Evolutionary conservation across 2,888 invertebrate species (phyloP).

Genomic region (Chloroclysta siterata): DNA sequence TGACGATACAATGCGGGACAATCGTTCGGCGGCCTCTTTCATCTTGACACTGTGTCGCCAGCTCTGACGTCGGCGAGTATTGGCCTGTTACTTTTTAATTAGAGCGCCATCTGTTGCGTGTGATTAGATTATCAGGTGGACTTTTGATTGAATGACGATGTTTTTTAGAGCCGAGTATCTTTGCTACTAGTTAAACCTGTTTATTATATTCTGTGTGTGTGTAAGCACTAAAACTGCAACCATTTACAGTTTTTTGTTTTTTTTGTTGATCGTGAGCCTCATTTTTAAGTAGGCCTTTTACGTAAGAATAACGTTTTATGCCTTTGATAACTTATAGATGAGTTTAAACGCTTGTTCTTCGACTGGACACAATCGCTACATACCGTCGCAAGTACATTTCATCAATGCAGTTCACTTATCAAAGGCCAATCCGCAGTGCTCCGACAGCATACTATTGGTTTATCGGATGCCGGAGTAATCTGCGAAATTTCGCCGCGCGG

Average conservation of each 20-base stretch:
- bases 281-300: no score
- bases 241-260: no score
- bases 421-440: constrained; percentile 55
- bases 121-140: constrained; percentile 37
- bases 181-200: not conserved
- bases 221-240: not conserved
- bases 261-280: no score
- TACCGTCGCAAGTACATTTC: not conserved
- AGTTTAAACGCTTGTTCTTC: not conserved
- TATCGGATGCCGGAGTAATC: constrained; percentile 81
- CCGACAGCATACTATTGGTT: constrained; percentile 75
- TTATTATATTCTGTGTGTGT: not conserved
- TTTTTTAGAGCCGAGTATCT: not conserved
- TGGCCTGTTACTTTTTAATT: constrained; percentile 44
- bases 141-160: constrained; percentile 26
- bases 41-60: constrained; percentile 82
- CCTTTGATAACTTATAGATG: no score
- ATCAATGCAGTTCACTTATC: constrained; percentile 20
- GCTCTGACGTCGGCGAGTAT: constrained; percentile 55
- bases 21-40: constrained; percentile 80
- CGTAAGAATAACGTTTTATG: no score
- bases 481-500: constrained; percentile 76
- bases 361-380: not conserved
- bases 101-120: constrained; percentile 39
- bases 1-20: constrained; percentile 83